A percentile compares a stretch with the other conserved stretches of the same genome.
Evolutionary conservation across 1,140 invertebrate species (phyloP).

Genomic region (Zaprionus gabonicus): DNA sequence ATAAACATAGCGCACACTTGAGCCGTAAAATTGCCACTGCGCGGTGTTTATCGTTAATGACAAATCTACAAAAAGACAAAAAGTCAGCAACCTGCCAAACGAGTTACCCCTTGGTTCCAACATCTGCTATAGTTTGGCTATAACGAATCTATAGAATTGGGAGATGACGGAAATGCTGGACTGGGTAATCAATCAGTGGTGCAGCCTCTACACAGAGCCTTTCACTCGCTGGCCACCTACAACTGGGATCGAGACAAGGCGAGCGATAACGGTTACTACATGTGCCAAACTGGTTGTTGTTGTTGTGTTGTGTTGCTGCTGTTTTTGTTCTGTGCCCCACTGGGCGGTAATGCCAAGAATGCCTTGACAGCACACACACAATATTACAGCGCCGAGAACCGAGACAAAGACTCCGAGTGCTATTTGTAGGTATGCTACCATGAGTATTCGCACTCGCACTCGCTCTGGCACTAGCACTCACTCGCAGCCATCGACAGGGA

Average conservation of each 20-base stretch:
- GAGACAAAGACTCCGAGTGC: slow-evolving; percentile 19
- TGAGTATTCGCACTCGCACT: slow-evolving; percentile 8
- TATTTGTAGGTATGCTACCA: slow-evolving; percentile 6
- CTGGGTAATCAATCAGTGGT: slow-evolving; percentile 63
- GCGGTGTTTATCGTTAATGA: slow-evolving; percentile 59
- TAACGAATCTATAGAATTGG: slow-evolving; percentile 11
- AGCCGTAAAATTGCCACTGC: slow-evolving; percentile 57
- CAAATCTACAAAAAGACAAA: slow-evolving; percentile 58
- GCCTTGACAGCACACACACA: slow-evolving; percentile 54
- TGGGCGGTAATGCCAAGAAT: slow-evolving; percentile 62
- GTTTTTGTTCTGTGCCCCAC: slow-evolving; percentile 38
- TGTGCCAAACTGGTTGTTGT: slow-evolving; percentile 68
- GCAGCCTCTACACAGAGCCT: slow-evolving; percentile 39
- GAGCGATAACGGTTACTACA: slow-evolving; percentile 68
- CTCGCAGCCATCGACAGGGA: slow-evolving; percentile 25
- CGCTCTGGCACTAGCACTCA: background rate
- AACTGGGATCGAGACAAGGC: slow-evolving; percentile 28
- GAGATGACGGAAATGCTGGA: slow-evolving; percentile 65
- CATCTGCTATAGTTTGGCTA: slow-evolving; percentile 35
- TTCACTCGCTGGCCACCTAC: slow-evolving; percentile 69
- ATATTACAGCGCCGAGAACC: slow-evolving; percentile 32
- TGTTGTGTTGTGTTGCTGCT: background rate
- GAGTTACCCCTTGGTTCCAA: slow-evolving; percentile 33
- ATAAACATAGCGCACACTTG: slow-evolving; percentile 63
- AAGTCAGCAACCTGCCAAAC: slow-evolving; percentile 62